phyloP scores from a whole-genome alignment of 1,140 invertebrate species.

The Microplitis demolitor region DNA sequence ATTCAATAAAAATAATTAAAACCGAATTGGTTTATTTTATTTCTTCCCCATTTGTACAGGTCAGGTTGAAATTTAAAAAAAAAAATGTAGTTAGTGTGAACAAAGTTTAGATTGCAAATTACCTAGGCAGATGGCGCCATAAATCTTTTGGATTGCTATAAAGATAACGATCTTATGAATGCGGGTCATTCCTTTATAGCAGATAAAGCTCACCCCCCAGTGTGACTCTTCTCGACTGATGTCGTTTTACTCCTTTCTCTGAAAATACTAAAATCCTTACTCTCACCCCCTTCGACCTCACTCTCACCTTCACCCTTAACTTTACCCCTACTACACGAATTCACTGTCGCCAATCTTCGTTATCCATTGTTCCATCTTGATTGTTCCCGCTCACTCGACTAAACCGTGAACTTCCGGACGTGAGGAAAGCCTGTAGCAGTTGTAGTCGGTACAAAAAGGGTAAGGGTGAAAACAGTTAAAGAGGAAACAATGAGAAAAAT shows the following conservation, averaged over 20 bases:
- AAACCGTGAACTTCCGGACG: slow-evolving; percentile 25
- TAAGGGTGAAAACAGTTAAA: neutral
- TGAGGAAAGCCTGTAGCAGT: slow-evolving; percentile 6
- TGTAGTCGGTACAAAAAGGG: neutral
- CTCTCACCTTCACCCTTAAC: neutral
- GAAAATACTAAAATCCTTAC: neutral
- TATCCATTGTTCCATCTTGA: slow-evolving; percentile 28
- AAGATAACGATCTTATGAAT: slow-evolving; percentile 18
- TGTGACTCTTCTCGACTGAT: too few relatives aligned
- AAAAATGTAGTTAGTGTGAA: too few relatives aligned
- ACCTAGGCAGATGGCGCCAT: neutral
- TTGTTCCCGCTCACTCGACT: slow-evolving; percentile 25
- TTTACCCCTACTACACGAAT: neutral
- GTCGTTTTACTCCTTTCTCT: neutral
- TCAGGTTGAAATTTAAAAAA: too few relatives aligned
- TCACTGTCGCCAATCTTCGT: slow-evolving; percentile 27
- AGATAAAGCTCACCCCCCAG: neutral
- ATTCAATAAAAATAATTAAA: too few relatives aligned
- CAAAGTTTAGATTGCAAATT: slow-evolving; percentile 16
- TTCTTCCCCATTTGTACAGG: too few relatives aligned
- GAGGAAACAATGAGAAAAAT: slow-evolving; percentile 21
- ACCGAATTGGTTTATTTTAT: too few relatives aligned
- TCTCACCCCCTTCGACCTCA: neutral
- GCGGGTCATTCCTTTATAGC: slow-evolving; percentile 11
- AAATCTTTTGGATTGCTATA: slow-evolving; percentile 19